These are phyloP conservation scores for Zenarchopterus dispar DNA, from an alignment of 2,797 vertebrate species.

Conservation along the genomic window DNA sequence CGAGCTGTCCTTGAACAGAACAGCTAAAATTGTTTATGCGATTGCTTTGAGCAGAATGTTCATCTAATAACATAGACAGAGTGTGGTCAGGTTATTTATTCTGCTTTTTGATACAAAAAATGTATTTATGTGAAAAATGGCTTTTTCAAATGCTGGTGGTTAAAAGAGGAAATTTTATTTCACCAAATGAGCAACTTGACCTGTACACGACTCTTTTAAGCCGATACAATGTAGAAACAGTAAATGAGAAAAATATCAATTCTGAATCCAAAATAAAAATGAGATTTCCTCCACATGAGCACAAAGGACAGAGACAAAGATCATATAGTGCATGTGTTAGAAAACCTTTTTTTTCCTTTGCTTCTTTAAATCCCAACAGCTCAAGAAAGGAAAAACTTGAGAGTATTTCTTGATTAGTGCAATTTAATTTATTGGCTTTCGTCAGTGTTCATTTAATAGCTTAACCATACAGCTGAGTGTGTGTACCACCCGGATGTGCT, in stretches of 20 bases:
- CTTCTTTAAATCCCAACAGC: constrained; percentile 27
- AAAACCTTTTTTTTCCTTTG: too few species aligned
- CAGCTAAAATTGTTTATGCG: neutral
- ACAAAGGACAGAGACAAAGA: constrained; percentile 49
- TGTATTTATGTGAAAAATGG: constrained; percentile 19
- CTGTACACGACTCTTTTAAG: constrained; percentile 7
- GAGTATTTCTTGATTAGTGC: constrained; percentile 19
- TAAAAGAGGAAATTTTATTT: constrained; percentile 29
- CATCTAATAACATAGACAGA: constrained; percentile 7
- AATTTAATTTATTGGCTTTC: constrained; percentile 26
- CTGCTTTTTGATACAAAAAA: constrained; percentile 8
- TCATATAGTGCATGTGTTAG: constrained; percentile 1
- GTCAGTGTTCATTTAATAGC: constrained; percentile 27
- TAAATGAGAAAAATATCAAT: constrained; percentile 69
- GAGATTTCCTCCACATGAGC: constrained; percentile 14
- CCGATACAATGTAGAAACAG: constrained; percentile 48
- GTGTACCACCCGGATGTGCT: constrained; percentile 15
- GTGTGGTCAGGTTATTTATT: constrained; percentile 19
- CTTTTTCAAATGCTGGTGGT: constrained; percentile 8
- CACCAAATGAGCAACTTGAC: constrained; percentile 26
- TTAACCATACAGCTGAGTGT: constrained; percentile 12
- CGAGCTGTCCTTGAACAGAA: constrained; percentile 22
- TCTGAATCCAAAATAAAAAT: constrained; percentile 64
- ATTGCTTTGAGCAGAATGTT: constrained; percentile 10
- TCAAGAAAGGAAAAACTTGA: constrained; percentile 6